Conservation (phyloP, 2,797 vertebrate species). For the Synaphobranchus kaupii region DNA sequence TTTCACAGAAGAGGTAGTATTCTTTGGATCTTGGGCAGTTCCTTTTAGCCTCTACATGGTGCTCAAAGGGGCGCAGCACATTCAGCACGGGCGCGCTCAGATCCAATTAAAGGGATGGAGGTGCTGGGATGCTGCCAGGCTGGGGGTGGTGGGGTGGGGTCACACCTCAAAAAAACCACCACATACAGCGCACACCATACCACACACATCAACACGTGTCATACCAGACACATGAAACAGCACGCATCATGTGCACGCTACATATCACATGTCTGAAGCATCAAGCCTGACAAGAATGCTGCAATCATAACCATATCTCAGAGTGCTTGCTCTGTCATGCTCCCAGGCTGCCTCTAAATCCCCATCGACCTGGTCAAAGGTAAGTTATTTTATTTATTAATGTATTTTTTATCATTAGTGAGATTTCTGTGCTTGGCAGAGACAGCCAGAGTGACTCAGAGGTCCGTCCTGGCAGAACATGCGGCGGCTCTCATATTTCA, state of each 20-base stretch:
- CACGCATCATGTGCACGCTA: neutral
- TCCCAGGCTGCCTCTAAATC: neutral
- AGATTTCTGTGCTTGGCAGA: neutral
- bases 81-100: conserved; percentile 69
- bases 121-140: conserved; percentile 72
- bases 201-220: neutral
- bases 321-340: conserved; percentile 1
- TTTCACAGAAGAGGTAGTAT: too few species aligned
- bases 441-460: neutral
- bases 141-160: neutral
- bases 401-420: neutral
- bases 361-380: neutral
- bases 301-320: conserved; percentile 59
- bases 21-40: too few species aligned
- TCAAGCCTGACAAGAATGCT: conserved; percentile 5
- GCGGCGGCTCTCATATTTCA: neutral
- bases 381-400: neutral
- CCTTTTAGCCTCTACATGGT: too few species aligned
- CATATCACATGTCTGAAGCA: neutral
- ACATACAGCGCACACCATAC: neutral
- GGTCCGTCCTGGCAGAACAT: neutral
- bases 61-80: neutral
- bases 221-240: neutral
- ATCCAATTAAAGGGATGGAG: conserved; percentile 81
- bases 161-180: neutral